phyloP scores from a whole-genome alignment of 2,888 invertebrate genomes.

The Macaria notata region DNA sequence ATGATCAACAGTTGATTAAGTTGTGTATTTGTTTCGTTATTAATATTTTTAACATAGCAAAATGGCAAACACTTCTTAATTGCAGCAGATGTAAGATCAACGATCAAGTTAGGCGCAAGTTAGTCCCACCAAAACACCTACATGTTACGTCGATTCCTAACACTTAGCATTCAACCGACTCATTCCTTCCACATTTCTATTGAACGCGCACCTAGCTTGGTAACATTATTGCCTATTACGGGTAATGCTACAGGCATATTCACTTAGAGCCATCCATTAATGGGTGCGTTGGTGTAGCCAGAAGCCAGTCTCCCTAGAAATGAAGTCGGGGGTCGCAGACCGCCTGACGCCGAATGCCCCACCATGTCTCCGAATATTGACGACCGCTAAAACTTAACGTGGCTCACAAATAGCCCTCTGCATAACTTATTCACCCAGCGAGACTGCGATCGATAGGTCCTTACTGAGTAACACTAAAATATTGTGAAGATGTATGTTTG shows the following conservation, averaged over 20 bases:
- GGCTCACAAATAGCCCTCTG: slow-evolving; percentile 44
- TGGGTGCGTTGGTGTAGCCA: slow-evolving; percentile 15
- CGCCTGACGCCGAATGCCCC: slow-evolving; percentile 56
- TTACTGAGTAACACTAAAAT: not conserved
- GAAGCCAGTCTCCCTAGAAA: slow-evolving; percentile 22
- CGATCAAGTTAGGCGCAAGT: too few species aligned
- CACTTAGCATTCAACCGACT: not conserved
- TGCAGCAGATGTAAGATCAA: too few species aligned
- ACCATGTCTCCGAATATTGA: slow-evolving; percentile 52
- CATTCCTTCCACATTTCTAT: slow-evolving; percentile 4
- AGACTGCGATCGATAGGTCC: slow-evolving; percentile 29
- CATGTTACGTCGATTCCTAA: not conserved
- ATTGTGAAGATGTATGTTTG: too few species aligned
- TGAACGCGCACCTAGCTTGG: slow-evolving; percentile 9
- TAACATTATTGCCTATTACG: slow-evolving; percentile 21
- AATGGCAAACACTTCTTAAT: too few species aligned
- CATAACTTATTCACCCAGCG: slow-evolving; percentile 37
- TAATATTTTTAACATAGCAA: too few species aligned
- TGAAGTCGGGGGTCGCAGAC: slow-evolving; percentile 53
- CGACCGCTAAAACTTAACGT: slow-evolving; percentile 44
- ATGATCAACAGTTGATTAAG: too few species aligned
- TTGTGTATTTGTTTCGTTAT: too few species aligned
- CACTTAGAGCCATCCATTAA: slow-evolving; percentile 25
- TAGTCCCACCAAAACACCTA: too few species aligned
- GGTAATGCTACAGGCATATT: slow-evolving; percentile 23